phyloP scores from a whole-genome alignment of 2,888 invertebrate species.

The Pseudococcus longispinus region DNA sequence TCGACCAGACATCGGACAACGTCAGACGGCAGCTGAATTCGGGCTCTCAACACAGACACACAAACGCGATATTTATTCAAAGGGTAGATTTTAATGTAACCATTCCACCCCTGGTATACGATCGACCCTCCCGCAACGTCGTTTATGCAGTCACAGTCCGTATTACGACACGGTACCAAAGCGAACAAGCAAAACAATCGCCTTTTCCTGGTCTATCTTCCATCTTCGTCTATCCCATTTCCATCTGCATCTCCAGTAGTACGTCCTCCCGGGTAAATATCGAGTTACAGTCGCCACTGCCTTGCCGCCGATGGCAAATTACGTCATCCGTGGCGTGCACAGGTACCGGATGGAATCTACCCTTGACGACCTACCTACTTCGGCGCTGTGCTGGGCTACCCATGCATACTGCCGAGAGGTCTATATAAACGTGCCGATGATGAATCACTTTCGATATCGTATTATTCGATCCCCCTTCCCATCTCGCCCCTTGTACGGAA shows the following conservation, averaged over 20 bases:
- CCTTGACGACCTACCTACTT: constrained; percentile 4
- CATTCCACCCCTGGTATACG: neutral
- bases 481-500: neutral
- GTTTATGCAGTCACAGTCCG: neutral
- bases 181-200: neutral
- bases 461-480: neutral
- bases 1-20: neutral
- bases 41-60: neutral
- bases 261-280: neutral
- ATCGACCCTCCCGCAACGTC: neutral
- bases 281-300: neutral
- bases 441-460: constrained; percentile 1
- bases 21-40: neutral
- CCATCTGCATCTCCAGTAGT: neutral
- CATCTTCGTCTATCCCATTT: neutral
- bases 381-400: neutral
- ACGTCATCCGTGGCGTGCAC: neutral
- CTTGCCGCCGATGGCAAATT: neutral
- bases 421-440: neutral
- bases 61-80: neutral
- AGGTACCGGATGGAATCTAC: constrained; percentile 7
- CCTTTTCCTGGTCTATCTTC: neutral
- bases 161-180: neutral
- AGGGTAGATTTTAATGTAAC: constrained; percentile 6
- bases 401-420: neutral